A percentile compares a stretch with the other conserved stretches of the same genome.
Evolutionary conservation across 2,113 vertebrate species (phyloP).

Genomic region (Coregonus clupeaformis): DNA sequence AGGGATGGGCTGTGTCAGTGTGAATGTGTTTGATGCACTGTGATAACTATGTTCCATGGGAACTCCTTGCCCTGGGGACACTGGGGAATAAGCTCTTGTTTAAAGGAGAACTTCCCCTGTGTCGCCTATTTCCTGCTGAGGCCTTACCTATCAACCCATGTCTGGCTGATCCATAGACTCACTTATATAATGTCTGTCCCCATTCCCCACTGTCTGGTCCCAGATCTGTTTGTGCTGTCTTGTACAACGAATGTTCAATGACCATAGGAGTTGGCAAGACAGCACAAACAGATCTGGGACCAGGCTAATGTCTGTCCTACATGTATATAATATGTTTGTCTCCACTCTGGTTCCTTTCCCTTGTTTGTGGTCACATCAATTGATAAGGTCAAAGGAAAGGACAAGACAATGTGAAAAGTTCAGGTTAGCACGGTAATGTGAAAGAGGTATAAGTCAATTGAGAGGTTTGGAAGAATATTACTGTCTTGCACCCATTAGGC

Average conservation of each 20-base stretch:
- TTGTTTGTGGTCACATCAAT: neutral
- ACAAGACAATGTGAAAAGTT: neutral
- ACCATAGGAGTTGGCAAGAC: constrained; percentile 10
- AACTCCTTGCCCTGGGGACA: constrained; percentile 72
- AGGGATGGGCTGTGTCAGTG: constrained; percentile 45
- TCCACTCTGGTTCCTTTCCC: neutral
- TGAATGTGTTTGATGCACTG: constrained; percentile 69
- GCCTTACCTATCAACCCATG: constrained; percentile 3
- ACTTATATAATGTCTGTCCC: no score
- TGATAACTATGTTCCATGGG: constrained; percentile 70
- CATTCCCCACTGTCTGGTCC: constrained; percentile 9
- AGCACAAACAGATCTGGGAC: no score
- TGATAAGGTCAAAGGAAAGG: neutral
- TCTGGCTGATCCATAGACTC: neutral
- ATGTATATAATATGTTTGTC: constrained; percentile 51
- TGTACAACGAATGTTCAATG: constrained; percentile 57
- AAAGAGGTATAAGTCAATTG: neutral
- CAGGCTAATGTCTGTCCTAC: constrained; percentile 58
- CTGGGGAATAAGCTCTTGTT: constrained; percentile 53
- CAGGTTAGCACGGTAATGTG: neutral
- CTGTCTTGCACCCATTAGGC: no score
- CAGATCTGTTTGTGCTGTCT: constrained; percentile 62
- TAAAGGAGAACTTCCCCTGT: constrained; percentile 67
- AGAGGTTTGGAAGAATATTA: neutral
- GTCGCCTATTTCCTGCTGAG: constrained; percentile 48